These are phyloP conservation scores for Lampris megalopsis DNA, from an alignment of 2,113 vertebrate genomes.

Conservation along the genomic window DNA sequence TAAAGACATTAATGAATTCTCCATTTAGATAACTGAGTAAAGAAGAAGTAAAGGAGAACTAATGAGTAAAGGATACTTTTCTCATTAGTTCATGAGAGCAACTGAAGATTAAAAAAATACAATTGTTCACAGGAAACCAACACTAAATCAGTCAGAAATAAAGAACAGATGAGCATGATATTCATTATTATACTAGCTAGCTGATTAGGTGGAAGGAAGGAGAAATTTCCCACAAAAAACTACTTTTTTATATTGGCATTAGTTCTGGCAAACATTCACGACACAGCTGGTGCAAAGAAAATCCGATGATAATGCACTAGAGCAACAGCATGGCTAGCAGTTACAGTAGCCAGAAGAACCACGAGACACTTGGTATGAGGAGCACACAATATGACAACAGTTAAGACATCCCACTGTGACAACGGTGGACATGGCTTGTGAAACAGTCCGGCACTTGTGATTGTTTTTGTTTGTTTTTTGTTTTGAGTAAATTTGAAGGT, in stretches of 20 bases:
- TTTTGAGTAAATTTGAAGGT: constrained; percentile 53
- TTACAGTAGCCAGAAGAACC: constrained; percentile 45
- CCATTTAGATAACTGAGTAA: constrained; percentile 73
- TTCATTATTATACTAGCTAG: constrained; percentile 68
- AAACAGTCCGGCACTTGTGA: constrained; percentile 86
- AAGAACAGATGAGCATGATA: constrained; percentile 64
- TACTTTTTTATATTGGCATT: constrained; percentile 55
- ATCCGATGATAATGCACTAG: constrained; percentile 34
- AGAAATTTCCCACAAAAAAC: constrained; percentile 57
- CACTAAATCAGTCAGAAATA: constrained; percentile 74
- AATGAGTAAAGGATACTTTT: constrained; percentile 17
- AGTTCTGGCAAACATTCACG: constrained; percentile 60
- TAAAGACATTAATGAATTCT: constrained; percentile 78
- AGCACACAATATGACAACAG: constrained; percentile 67
- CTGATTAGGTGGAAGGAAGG: constrained; percentile 60
- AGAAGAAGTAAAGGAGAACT: constrained; percentile 26
- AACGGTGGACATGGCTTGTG: constrained; percentile 77
- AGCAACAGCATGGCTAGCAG: constrained; percentile 38
- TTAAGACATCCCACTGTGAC: constrained; percentile 79
- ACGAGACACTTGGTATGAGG: constrained; percentile 40
- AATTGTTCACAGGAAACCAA: constrained; percentile 74
- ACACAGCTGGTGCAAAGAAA: constrained; percentile 71
- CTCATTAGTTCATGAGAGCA: constrained; percentile 58
- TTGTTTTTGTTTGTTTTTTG: constrained; percentile 73
- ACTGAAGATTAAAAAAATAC: constrained; percentile 54